Evolutionary conservation across 2,888 invertebrate genomes (phyloP).

Genomic region (Epinotia ramella): DNA sequence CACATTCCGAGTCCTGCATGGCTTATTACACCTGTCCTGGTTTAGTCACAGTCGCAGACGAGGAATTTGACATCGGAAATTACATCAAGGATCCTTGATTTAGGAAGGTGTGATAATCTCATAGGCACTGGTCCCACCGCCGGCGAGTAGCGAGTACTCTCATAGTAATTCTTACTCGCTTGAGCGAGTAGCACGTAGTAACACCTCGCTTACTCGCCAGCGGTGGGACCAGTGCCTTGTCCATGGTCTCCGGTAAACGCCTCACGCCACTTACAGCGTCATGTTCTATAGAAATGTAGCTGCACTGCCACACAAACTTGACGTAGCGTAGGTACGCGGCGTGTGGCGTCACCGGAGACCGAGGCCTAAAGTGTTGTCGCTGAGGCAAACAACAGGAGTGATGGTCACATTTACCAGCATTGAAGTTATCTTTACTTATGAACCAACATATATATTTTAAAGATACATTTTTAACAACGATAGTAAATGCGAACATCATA

Average conservation of each 20-base stretch:
- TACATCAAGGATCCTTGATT: neutral
- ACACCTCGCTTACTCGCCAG: no score
- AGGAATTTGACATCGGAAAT: neutral
- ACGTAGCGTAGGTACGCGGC: no score
- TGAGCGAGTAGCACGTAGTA: no score
- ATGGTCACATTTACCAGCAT: neutral
- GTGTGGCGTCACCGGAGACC: no score
- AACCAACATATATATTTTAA: neutral
- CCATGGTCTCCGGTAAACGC: no score
- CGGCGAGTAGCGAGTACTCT: no score
- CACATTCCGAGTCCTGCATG: conserved; percentile 48
- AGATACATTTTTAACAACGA: neutral
- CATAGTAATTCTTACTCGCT: no score
- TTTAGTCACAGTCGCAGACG: neutral
- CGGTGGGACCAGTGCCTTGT: no score
- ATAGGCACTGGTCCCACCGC: no score
- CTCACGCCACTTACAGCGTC: no score
- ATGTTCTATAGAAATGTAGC: no score
- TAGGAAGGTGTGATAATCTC: neutral
- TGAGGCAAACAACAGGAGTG: neutral
- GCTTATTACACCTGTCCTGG: conserved; percentile 1
- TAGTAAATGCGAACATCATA: neutral
- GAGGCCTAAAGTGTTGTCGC: neutral
- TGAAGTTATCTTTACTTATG: neutral
- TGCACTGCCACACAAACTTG: no score